Conservation (phyloP, 2,113 vertebrate species). For the Rhagologus leucostigma region DNA sequence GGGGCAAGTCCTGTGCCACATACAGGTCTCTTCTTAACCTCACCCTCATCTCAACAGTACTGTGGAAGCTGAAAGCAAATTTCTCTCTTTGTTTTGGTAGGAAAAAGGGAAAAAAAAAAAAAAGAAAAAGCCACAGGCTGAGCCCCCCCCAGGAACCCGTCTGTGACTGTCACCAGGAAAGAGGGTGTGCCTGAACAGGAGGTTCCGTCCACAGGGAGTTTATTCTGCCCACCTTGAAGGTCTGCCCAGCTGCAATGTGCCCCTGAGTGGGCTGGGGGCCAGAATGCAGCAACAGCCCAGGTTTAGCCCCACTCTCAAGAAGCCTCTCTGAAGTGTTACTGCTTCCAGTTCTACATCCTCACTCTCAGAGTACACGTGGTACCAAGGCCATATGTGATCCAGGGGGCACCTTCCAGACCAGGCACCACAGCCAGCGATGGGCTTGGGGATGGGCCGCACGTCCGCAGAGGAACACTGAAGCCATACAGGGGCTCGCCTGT, state of each 20-base stretch:
- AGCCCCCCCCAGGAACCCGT: neutral
- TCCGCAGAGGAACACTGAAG: neutral
- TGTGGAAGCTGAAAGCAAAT: neutral
- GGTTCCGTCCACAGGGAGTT: neutral
- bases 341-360: neutral
- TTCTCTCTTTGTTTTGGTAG: neutral
- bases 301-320: neutral
- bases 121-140: neutral
- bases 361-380: neutral
- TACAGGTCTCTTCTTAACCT: neutral
- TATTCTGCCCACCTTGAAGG: neutral
- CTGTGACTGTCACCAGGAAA: neutral
- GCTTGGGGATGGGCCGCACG: neutral
- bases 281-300: neutral
- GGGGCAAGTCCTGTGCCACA: neutral
- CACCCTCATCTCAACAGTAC: neutral
- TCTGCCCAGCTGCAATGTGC: rapidly evolving
- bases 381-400: neutral
- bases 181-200: rapidly evolving
- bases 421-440: neutral
- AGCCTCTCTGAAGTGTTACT: neutral
- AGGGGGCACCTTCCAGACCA: neutral
- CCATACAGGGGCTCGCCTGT: rapidly evolving
- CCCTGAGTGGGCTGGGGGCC: neutral
- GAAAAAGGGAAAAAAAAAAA: neutral